Percentiles rank a stretch among this genome's conserved stretches.
phyloP scores from a whole-genome alignment of 2,888 invertebrate species.

The Aphodius granarius region DNA sequence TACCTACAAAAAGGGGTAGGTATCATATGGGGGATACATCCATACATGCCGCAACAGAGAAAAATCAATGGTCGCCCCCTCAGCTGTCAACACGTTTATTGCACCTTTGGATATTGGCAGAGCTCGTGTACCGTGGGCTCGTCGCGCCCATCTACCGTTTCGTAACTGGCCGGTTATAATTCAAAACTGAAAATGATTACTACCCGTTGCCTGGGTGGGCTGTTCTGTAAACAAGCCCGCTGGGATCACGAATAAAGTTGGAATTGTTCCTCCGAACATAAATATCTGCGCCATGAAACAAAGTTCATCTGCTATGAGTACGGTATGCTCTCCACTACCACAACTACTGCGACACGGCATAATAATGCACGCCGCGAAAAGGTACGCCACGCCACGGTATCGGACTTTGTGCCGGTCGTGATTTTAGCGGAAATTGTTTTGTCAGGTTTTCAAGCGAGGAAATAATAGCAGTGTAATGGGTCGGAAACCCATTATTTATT shows the following conservation, averaged over 20 bases:
- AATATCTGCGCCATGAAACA: slow-evolving; percentile 26
- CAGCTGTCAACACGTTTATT: slow-evolving; percentile 34
- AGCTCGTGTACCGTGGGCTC: slow-evolving; percentile 25
- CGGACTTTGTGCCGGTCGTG: slow-evolving; percentile 4
- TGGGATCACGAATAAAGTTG: slow-evolving; percentile 33
- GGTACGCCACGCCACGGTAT: not conserved
- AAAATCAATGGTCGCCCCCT: not conserved
- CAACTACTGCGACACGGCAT: slow-evolving; percentile 23
- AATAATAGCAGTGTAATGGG: not conserved
- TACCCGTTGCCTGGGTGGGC: slow-evolving; percentile 36
- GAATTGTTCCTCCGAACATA: slow-evolving; percentile 27
- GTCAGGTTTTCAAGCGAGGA: not conserved
- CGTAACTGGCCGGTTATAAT: slow-evolving; percentile 34
- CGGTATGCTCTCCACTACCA: not conserved
- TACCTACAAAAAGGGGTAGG: too few relatives aligned
- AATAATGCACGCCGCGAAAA: slow-evolving; percentile 23
- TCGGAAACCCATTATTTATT: too few relatives aligned
- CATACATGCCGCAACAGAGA: too few relatives aligned
- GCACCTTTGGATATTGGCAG: slow-evolving; percentile 39
- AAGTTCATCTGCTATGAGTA: slow-evolving; percentile 21
- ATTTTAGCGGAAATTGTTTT: slow-evolving; percentile 1
- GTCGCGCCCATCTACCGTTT: slow-evolving; percentile 12
- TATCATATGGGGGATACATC: too few relatives aligned
- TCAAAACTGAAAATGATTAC: slow-evolving; percentile 40
- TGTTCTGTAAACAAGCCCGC: slow-evolving; percentile 36